phyloP scores from a whole-genome alignment of 2,113 vertebrate species.

The Struthidea cinerea region DNA sequence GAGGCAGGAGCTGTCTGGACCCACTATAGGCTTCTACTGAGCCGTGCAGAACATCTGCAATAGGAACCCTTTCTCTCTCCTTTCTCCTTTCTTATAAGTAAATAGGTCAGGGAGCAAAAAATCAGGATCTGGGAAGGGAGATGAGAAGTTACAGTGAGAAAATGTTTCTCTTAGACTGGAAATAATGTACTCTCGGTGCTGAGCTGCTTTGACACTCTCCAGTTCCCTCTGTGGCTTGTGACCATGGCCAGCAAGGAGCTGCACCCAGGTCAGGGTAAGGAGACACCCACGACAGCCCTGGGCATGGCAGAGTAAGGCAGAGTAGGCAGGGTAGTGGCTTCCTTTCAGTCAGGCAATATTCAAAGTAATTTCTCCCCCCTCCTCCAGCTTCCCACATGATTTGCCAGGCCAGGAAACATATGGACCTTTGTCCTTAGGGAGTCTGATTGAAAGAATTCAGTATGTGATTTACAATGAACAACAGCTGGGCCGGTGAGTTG shows the following conservation, averaged over 20 bases:
- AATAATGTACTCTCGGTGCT: background rate
- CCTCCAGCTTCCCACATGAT: background rate
- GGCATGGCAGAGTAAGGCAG: background rate
- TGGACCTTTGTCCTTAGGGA: background rate
- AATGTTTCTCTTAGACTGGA: background rate
- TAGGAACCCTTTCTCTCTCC: background rate
- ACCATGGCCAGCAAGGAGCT: background rate
- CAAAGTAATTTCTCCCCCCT: background rate
- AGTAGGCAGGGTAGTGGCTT: background rate
- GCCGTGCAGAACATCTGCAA: rapidly evolving
- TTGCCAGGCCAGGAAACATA: background rate
- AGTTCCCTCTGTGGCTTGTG: background rate
- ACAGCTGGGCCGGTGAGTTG: background rate
- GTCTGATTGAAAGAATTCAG: background rate
- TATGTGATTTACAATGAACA: background rate
- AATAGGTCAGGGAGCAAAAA: background rate
- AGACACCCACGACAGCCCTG: rapidly evolving
- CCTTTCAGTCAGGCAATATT: background rate
- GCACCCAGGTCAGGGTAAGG: rapidly evolving
- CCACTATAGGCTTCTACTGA: background rate
- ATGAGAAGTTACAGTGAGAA: background rate
- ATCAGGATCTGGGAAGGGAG: background rate
- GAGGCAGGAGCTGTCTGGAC: background rate
- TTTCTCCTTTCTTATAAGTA: background rate
- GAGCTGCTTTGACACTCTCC: background rate